Base-by-base conservation (phyloP, 2,113 vertebrate genomes). In the Myrmophylax atrothorax region DNA sequence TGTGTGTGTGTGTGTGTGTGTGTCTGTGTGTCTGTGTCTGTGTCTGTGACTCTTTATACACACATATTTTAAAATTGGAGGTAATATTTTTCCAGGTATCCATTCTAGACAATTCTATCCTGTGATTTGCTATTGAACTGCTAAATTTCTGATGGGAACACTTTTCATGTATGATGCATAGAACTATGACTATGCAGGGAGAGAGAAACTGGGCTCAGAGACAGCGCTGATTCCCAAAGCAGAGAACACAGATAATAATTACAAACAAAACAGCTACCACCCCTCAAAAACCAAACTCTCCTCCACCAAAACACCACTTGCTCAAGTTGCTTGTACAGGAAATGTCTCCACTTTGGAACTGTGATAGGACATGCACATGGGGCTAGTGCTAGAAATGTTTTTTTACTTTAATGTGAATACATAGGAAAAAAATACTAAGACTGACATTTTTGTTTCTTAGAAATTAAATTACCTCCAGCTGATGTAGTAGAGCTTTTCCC, bases 401-500 rank as follows among this genome's bases (percentile, higher is more conserved):
- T 82, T 94, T 86, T 66, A 90, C 26, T 84, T 87, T 29, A 68
- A 69, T 42, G 8, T 38, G 9, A 76, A 78, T 6, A 31, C 14
- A 24, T 3, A n/a, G 8, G 10, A 50, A 91, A 74, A 74, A 75
- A 87, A 74, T 5, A 67, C 2, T 20, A 79, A 47, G 12, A 60
- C 12, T 69, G 49, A 58, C 38, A 31, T 31, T 94, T 81, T 68
- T 73, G 11, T 46, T 85, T 84, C 52, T 55, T 90, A 89, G 44
- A 92, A 89, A 62, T 24, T 7, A 93, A 97, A 94, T 78, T 96
- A 99, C 99, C 98, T 99, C 99, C 25, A 99, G 98, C 47, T 99
- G 99, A 97, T 99, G 99, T 17, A 99, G 97, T 42, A 99, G 96
- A 93, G 99, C 99, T 98, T 99, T 99, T 42, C 99, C 99, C 89